A percentile compares a stretch with the other conserved stretches of the same genome.
Conservation (phyloP, 2,888 invertebrate genomes). For the Ormia ochracea region DNA sequence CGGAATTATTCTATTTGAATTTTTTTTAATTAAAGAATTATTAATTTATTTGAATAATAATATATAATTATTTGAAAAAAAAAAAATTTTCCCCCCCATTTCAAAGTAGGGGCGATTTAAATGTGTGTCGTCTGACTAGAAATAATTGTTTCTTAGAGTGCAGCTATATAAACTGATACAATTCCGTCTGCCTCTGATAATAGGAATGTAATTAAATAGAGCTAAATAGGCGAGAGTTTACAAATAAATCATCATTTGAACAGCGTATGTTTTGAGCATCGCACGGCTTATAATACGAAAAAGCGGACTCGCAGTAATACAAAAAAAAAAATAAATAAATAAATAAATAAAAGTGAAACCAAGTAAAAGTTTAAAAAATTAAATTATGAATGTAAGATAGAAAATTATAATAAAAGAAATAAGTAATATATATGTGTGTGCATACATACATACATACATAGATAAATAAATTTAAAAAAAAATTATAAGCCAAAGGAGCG, state of each 20-base stretch:
- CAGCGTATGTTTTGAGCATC: constrained; percentile 31
- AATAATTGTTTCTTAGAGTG: not conserved
- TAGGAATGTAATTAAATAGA: constrained; percentile 18
- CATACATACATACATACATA: too few species aligned
- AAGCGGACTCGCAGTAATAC: not conserved
- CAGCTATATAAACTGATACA: not conserved
- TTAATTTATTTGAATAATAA: too few species aligned
- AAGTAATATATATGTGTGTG: not conserved
- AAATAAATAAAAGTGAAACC: constrained; percentile 1
- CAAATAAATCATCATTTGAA: constrained; percentile 40
- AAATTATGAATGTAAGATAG: constrained; percentile 41
- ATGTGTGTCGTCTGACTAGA: not conserved
- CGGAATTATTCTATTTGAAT: too few species aligned
- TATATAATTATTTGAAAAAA: too few species aligned
- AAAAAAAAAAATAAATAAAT: not conserved
- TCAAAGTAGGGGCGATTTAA: too few species aligned
- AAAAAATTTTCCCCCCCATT: too few species aligned
- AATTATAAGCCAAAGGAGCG: not conserved
- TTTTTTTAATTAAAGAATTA: too few species aligned
- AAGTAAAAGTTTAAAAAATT: not conserved
- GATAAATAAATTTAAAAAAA: not conserved
- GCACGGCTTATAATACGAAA: constrained; percentile 8
- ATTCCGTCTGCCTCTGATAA: constrained; percentile 31
- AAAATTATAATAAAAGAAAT: not conserved
- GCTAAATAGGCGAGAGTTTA: constrained; percentile 38